Base-by-base conservation (phyloP, 2,888 invertebrate genomes). In the Pachymerium ferrugineum region DNA sequence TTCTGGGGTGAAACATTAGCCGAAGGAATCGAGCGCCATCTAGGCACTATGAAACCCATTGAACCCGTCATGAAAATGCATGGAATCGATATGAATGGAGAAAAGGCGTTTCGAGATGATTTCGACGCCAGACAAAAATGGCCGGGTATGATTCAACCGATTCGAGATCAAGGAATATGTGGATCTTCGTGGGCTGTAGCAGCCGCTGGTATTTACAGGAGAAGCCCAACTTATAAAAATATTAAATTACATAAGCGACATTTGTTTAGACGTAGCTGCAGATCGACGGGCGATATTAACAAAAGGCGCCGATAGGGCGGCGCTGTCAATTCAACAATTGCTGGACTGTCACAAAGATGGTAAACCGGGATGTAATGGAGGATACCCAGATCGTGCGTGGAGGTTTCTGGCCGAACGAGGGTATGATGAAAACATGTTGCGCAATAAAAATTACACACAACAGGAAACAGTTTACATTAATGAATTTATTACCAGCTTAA, bases 131-230 rank as follows among this genome's bases (percentile, higher is more conserved):
- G 91, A 14, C 81, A 84, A 0, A 86, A 87, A 72, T 97, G 96
- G 96, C 88, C 88, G 0, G 85, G 85, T 1, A 87, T 86, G 78
- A 89, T 96, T 72, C 88, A 90, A 0, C 87, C 86, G 0, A 81
- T 87, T n/a, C 78, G 81, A 38, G 86, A 87, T 77, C 87, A 87
- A 80, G 88, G 87, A 22, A 87, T 88, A 85, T 90, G 97, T 81
- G 96, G 92, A 0, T 88, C 95, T 0, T 96, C 95, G 1, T 97
- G 97, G 97, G 96, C 94, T 0, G 87, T 97, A 29, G 91, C 94
- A 0, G 91, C 95, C 0, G 89, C 90, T 72, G 82, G 84, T 82
- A 76, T 68, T 73, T 14, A n/a, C n/a, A n/a, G n/a, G n/a, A n/a
- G n/a, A n/a, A n/a, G n/a, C n/a, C n/a, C n/a, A n/a, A n/a, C n/a